Base-by-base conservation (phyloP, 2,888 invertebrate species). In the Oscheius myriophilus region DNA sequence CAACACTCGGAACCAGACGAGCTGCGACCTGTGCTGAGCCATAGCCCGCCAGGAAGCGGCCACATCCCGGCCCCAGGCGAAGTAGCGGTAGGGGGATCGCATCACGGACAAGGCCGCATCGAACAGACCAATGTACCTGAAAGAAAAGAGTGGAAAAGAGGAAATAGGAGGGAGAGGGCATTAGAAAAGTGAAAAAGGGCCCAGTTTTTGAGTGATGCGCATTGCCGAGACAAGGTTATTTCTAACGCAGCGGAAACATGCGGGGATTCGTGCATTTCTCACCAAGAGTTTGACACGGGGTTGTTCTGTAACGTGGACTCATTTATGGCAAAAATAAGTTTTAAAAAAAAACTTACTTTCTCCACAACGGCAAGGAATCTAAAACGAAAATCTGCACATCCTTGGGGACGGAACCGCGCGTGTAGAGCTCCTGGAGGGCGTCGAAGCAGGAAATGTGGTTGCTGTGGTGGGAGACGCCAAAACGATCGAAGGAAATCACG, bases 1-100 rank as follows among this genome's bases (percentile, higher is more conserved):
- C 3, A 97, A 89, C 86, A 91, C 91, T 67, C 97, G 91, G 88
- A 93, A 97, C 97, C 97, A 98, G 46, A 93, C 91, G 89, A 94
- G 91, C 88, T 98, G 97, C n/a, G 94, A 93, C 78, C 90, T 89
- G 87, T 97, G 84, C 7, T 77, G 67, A 16, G 67, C 49, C 85
- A 85, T 85, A 9, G 84, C 82, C 51, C 52, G 26, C 76, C 78
- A 82, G 16, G 76, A 72, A 45, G 76, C 70, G 12, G 67, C 58
- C 54, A 80, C 72, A 49, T 75, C 78, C 14, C 71, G 70, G 65
- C 83, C 82, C 49, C 80, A 73, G 1, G 86, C 81, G 16, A 87
- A 76, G 71, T 84, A 85, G 49, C 83, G 75, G 46, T 81, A 76
- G 6, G 80, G 74, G 11, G 86, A 76, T 14, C 74, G 73, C 9